A percentile compares a stretch with the other conserved stretches of the same genome.
phyloP scores from a whole-genome alignment of 1,140 invertebrate genomes.

The Eriocheir sinensis region DNA sequence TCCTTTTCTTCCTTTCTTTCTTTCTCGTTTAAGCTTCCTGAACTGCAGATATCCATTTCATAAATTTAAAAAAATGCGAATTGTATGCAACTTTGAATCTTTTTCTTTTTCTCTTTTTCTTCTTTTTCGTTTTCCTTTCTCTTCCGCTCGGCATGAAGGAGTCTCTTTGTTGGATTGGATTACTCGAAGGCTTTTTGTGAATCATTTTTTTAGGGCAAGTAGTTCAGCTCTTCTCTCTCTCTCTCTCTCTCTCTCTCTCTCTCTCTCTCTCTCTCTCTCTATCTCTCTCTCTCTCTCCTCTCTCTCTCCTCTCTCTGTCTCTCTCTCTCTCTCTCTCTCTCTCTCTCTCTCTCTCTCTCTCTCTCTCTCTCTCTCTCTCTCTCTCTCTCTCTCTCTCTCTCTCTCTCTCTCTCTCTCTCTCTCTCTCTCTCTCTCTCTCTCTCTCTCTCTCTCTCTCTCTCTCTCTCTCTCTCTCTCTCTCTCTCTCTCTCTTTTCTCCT shows the following conservation, averaged over 20 bases:
- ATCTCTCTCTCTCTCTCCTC: too few relatives aligned
- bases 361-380: neutral
- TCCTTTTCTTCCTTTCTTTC: neutral
- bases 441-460: conserved; percentile 39
- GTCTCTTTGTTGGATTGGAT: too few relatives aligned
- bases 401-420: neutral
- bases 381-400: neutral
- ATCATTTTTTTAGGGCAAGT: neutral
- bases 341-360: neutral
- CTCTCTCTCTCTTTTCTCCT: neutral
- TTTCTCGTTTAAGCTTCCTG: neutral
- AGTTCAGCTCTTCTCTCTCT: too few relatives aligned
- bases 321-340: conserved; percentile 4
- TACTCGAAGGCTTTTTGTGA: too few relatives aligned
- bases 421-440: conserved; percentile 29
- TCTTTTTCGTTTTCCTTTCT: conserved; percentile 3
- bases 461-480: conserved; percentile 31
- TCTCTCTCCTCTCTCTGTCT: too few relatives aligned
- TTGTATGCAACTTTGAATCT: neutral
- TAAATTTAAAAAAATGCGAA: neutral
- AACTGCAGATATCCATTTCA: neutral
- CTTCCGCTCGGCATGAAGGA: too few relatives aligned
- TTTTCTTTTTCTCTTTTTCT: neutral
- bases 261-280: too few relatives aligned
- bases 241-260: too few relatives aligned